Evolutionary conservation across 1,140 invertebrate species (phyloP), one percentile per base, ranked within the genome.

Genomic region (Macrosteles quadrilineatus): DNA sequence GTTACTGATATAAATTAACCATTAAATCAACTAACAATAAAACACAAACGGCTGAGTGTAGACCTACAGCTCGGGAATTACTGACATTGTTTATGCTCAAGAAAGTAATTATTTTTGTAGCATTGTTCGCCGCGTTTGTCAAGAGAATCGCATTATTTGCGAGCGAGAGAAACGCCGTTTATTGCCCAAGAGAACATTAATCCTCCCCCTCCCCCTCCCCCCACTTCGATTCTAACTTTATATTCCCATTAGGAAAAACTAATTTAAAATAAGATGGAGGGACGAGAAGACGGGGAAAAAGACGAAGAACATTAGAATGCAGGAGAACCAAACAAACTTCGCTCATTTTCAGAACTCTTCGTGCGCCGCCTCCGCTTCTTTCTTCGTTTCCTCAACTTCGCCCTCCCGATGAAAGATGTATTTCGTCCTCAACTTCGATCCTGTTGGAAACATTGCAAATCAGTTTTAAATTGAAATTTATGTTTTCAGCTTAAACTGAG

Each of bases 201-300:
- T 66, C 63, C 63, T 21, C 63, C 63, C 40, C 63, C 11, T 6
- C 29, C 63, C 63, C n/a, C 21, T 9, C 63, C 1, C 63, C 23
- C 40, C 14, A 9, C 32, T 17, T 45, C 63, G 40, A 36, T 59
- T 23, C 40, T 66, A 66, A 66, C 63, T 66, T 66, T 66, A 66
- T 66, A 66, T 66, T 66, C 63, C 63, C 63, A 66, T 66, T 66
- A 66, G 63, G 31, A 66, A 66, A 66, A 66, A 66, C 63, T 66
- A 66, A 66, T 66, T 66, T 66, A 66, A 66, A 66, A 66, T 40
- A 66, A 66, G 63, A 43, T 36, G 63, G 63, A 66, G 63, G 63
- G 63, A 66, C 40, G 32, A 25, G 36, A 25, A 43, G 63, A 66
- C 9, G 25, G 32, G 32, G 40, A 66, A 66, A 66, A 66, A 43